Base-by-base conservation (phyloP, 2,797 vertebrate genomes). In the Acanthurus leucopareius region DNA sequence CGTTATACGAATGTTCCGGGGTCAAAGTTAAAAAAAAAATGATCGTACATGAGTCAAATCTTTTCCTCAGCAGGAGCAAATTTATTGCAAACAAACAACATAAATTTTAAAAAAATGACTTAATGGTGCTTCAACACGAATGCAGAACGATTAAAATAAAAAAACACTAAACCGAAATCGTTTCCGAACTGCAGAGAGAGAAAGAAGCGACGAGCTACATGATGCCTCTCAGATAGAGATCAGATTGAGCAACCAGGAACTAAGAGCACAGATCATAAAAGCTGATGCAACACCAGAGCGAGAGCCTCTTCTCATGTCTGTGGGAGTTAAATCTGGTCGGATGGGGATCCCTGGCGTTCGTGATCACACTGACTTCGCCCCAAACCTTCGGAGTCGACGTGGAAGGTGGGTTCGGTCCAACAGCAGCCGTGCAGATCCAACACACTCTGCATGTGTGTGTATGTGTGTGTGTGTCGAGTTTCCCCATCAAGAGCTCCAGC, bases 361-460 rank as follows among this genome's bases (percentile, higher is more conserved):
- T 25, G 25, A 2, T 25, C 25, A 25, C 25, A 25, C 25, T 25
- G 25, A 74, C 32, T 22, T 44, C 69, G 20, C 47, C 65, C 72
- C 65, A 25, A 76, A 69, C 22, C 44, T 62, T 76, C 74, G 32
- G 60, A 75, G 73, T 61, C 67, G 11, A 87, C 73, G 71, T 87
- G 84, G 82, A 86, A 78, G 32, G 52, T 73, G 82, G 84, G 70
- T 67, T 65, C 28, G 48, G 47, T 85, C 86, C 88, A 91, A 62
- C 74, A 77, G 69, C 69, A 82, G 82, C 77, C 63, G 57, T 63
- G 52, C 51, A 79, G 65, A 77, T 70, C 44, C 32, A 15, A 51
- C 40, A 14, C 11, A 14, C 9, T 17, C 25, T 16, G 45, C 5
- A 3, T n/a, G 48, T 32, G 61, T 68, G 77, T 61, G 63, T 32